Base-by-base conservation (phyloP, 2,113 vertebrate genomes). In the Pyrgilauda ruficollis region DNA sequence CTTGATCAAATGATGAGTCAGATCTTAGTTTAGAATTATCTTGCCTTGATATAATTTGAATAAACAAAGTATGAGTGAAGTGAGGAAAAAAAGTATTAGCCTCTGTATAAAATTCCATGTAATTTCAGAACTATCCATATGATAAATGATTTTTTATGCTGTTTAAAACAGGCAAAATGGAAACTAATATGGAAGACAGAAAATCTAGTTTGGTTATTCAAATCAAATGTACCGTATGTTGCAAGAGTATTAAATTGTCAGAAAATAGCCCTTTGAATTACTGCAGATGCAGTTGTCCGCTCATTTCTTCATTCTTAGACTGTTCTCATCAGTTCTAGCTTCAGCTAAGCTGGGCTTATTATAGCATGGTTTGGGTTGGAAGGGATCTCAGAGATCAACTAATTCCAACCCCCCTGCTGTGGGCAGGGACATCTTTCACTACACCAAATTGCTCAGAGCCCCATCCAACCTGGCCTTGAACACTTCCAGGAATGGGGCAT, bases 391-490 rank as follows among this genome's bases (percentile, higher is more conserved):
- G 20, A 66, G 8, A 23, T 24, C 33, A 39, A 4, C 27, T 9
- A 66, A 49, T 52, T 74, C 37, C 27, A 73, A 17, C 1, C 1
- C 3, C 13, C 1, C 10, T 59, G 13, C 15, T 2, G 0, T 39
- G 37, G 61, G 4, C 37, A 46, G 44, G 4, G 28, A 46, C 13
- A 22, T 5, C 16, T 46, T 52, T 8, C 19, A 26, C 18, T 30
- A 11, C 5, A 67, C 9, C 5, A 33, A 33, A 14, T 26, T 68
- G 16, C 28, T 61, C 16, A 39, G n/a, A 67, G 7, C 3, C 9
- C 24, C 20, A 26, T 61, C 24, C 46, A 53, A 24, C 4, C 15
- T 68, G 46, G 16, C 13, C n/a, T 67, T 46, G 62, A 82, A 11
- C 23, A 21, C 23, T 39, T 67, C 4, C 28, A 59, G 33, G 6